Base-by-base conservation (phyloP, 1,140 invertebrate genomes). In the Drosophila nannoptera region DNA sequence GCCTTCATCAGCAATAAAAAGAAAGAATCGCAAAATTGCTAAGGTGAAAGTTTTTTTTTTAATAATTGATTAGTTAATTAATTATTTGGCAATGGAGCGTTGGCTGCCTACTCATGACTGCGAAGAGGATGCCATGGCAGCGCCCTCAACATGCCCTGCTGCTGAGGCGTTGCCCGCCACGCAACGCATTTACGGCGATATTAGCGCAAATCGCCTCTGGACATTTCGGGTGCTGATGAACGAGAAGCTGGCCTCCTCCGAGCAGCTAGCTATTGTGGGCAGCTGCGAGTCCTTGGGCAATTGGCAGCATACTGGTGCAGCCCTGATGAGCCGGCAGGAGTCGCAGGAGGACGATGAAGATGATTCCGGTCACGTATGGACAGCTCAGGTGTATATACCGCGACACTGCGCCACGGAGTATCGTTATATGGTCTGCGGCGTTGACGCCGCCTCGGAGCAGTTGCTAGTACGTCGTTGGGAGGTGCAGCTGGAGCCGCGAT, bases 401-500 rank as follows among this genome's bases (percentile, higher is more conserved):
- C 91, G 92, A 22, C 92, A 93, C 66, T 89, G 89, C 69, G 92
- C 93, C 65, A 90, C 96, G 3, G 90, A 93, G 33, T 98, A 94
- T 87, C 92, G 97, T 12, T 98, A 96, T 90, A 94, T 94, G 78
- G 91, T 96, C 54, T 94, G 94, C 87, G 90, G 92, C 50, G 87
- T 92, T 8, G 90, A 92, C 69, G 89, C 91, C 68, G 84, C 84
- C 61, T 87, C 90, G 11, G 90, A 92, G 89, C 90, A 92, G 67
- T 78, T 94, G 6, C 91, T 96, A 48, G 93, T 97, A 11, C 92
- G 94, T 12, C 91, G 91, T 72, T 97, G 96, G 96, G 96, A 98
- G 90, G 95, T 96, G 7, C 93, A 95, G 81, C 90, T 96, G 60
- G 90, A 91, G 55, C 76, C 96, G 38, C 90, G 96, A 55, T 65